Conservation (phyloP, 2,113 vertebrate species). For the Saguinus imperator region DNA sequence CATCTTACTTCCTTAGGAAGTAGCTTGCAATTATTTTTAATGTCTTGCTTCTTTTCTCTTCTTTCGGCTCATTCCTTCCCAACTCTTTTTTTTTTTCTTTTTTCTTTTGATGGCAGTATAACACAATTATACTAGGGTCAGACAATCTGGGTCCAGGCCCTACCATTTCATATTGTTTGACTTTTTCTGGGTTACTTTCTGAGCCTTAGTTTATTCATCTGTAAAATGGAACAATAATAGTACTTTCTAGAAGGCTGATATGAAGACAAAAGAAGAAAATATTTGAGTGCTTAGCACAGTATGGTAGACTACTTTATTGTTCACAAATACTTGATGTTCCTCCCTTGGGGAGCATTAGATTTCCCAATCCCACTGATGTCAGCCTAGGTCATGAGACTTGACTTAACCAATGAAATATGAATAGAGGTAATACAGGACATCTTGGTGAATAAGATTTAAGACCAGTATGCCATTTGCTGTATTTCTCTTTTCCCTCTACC, state of each 20-base stretch:
- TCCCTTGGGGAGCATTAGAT: neutral
- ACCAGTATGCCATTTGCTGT: neutral
- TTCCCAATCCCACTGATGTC: neutral
- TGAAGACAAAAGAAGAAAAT: conserved; percentile 8
- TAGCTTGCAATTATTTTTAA: neutral
- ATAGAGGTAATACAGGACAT: neutral
- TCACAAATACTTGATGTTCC: neutral
- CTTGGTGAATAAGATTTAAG: conserved; percentile 18
- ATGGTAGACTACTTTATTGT: neutral
- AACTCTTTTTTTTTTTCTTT: neutral
- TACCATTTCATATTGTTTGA: neutral
- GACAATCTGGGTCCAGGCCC: neutral
- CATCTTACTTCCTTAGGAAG: neutral
- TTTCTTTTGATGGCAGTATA: neutral
- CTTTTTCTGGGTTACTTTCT: neutral
- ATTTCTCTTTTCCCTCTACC: neutral
- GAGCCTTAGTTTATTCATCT: neutral
- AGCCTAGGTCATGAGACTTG: neutral
- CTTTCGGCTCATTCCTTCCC: neutral
- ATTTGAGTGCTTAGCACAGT: neutral
- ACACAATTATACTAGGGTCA: neutral
- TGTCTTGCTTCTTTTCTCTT: neutral
- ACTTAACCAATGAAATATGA: conserved; percentile 1
- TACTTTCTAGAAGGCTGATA: neutral
- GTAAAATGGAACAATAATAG: neutral